Evolutionary conservation across 2,113 vertebrate genomes (phyloP), one percentile per base, ranked within the genome.

Genomic region (Zingel zingel): DNA sequence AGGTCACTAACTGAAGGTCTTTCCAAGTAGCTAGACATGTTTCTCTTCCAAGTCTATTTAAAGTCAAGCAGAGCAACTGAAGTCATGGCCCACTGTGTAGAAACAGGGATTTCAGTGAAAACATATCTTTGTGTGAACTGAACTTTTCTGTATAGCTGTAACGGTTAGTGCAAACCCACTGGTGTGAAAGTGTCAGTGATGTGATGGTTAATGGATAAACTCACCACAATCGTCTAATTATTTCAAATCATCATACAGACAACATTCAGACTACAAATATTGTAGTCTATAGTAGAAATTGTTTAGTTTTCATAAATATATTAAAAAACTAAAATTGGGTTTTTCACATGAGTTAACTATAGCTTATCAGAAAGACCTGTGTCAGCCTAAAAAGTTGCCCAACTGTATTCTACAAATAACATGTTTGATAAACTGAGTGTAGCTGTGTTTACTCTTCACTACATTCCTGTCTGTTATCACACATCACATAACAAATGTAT

Each of bases 1-100:
- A 73, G 84, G 89, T 89, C 88, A 88, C 79, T 74, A 84, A 85
- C 61, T 89, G 86, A 91, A 91, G 88, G 83, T 86, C 88, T 90
- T 77, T 87, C 83, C 79, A 83, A 85, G 63, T 75, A 85, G 80
- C 70, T 75, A 68, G 64, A 88, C 82, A 78, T 64, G 82, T 75
- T 89, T 87, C 75, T 76, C 59, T 67, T 87, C 82, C 85, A 91
- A 79, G 70, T 90, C 85, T 88, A 89, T 92, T 91, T 90, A 84
- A 82, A 89, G 86, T 85, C 54, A 36, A 77, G 84, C 73, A 62
- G 54, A 82, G 83, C 65, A 45, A 74, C 84, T 89, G 47, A 73
- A 91, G 81, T 85, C 83, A 84, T 39, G 59, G 53, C 25, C 43
- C 10, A 19, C 75, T 3, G 33, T 82, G 78, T 48, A 61, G 80